phyloP scores from a whole-genome alignment of 2,888 invertebrate species.

The Gymnosoma rotundatum region DNA sequence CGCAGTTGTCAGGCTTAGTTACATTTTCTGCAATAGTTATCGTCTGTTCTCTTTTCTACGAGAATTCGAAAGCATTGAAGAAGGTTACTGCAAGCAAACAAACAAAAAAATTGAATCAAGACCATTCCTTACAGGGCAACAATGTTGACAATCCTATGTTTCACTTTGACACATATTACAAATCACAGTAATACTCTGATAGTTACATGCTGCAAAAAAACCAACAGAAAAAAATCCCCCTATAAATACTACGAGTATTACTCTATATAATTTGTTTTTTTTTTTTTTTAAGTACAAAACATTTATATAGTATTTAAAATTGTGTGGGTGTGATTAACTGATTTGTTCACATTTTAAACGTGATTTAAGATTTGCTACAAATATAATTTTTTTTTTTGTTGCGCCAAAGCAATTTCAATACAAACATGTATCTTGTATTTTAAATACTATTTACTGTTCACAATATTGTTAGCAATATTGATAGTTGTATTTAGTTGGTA shows the following conservation, averaged over 20 bases:
- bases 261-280: slow-evolving; percentile 34
- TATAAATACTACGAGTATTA: slow-evolving; percentile 7
- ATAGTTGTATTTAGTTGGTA: slow-evolving; percentile 9
- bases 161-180: too few species aligned
- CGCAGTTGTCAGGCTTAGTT: too few species aligned
- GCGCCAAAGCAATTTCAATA: slow-evolving; percentile 23
- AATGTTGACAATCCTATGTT: too few species aligned
- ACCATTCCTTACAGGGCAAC: too few species aligned
- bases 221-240: not conserved
- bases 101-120: too few species aligned
- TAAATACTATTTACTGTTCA: slow-evolving; percentile 44
- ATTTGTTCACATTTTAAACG: slow-evolving; percentile 81
- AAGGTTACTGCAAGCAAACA: too few species aligned
- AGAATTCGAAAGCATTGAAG: too few species aligned
- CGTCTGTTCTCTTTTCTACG: too few species aligned
- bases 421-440: slow-evolving; percentile 6
- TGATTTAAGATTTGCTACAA: slow-evolving; percentile 81
- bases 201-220: too few species aligned
- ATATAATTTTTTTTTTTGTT: slow-evolving; percentile 68
- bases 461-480: slow-evolving; percentile 43
- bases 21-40: too few species aligned
- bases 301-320: slow-evolving; percentile 53
- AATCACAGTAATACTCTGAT: too few species aligned
- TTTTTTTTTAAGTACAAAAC: not conserved
- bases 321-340: slow-evolving; percentile 81